Conservation (phyloP, 2,888 invertebrate genomes). For the Archaeoteleia sp. region DNA sequence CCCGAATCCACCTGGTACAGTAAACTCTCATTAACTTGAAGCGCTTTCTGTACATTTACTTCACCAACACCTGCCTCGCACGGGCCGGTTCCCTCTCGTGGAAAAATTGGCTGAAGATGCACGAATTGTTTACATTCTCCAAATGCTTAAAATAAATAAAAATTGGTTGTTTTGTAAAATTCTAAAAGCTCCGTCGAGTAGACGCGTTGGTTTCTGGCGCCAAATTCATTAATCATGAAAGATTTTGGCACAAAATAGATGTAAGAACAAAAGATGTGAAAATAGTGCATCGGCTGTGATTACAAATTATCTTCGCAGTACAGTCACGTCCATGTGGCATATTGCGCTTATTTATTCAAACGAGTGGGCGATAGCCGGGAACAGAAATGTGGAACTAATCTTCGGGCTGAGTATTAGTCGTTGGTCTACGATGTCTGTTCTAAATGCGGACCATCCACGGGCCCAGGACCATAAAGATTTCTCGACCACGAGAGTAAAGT, state of each 20-base stretch:
- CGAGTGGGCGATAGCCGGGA: constrained; percentile 9
- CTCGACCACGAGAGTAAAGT: constrained; percentile 59
- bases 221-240: constrained; percentile 11
- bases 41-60: too few species aligned
- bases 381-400: constrained; percentile 42
- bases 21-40: too few species aligned
- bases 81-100: too few species aligned
- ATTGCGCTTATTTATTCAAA: constrained; percentile 5
- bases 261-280: constrained; percentile 15
- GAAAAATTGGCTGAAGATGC: too few species aligned
- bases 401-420: constrained; percentile 35
- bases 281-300: constrained; percentile 27
- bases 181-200: too few species aligned
- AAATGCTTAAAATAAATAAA: too few species aligned
- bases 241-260: constrained; percentile 17
- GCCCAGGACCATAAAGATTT: constrained; percentile 51
- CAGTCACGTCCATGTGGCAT: too few species aligned
- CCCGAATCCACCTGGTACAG: too few species aligned
- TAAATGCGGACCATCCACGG: constrained; percentile 37
- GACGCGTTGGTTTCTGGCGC: too few species aligned
- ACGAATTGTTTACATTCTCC: too few species aligned
- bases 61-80: too few species aligned
- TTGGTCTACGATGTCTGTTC: constrained; percentile 36
- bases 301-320: background rate
- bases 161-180: background rate